Conservation (phyloP, 2,888 invertebrate genomes). For the Eristalis intricaria region DNA sequence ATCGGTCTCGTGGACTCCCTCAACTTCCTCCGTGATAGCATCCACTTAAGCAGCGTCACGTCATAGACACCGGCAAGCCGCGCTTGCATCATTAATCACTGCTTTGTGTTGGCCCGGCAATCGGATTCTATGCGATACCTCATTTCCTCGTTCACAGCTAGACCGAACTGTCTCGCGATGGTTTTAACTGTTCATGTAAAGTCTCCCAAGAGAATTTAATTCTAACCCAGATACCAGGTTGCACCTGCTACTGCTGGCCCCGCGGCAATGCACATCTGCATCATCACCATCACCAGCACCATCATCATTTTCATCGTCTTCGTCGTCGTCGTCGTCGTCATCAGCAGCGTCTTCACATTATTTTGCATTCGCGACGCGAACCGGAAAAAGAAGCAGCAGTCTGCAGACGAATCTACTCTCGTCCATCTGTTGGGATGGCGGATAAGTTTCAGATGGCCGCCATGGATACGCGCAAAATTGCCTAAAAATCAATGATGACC, state of each 20-base stretch:
- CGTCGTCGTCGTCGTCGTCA: not conserved
- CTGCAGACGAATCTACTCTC: constrained; percentile 7
- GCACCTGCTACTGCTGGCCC: constrained; percentile 39
- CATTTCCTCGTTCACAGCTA: not conserved
- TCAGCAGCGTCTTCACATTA: constrained; percentile 24
- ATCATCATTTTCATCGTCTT: too few relatives aligned
- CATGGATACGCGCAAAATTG: not conserved
- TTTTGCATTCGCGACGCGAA: constrained; percentile 32
- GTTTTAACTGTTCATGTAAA: constrained; percentile 38
- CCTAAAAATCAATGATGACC: not conserved
- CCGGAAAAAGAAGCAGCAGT: constrained; percentile 40
- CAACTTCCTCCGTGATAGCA: not conserved
- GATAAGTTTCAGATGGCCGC: constrained; percentile 14
- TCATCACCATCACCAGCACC: not conserved
- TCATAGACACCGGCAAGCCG: not conserved
- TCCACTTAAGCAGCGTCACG: not conserved
- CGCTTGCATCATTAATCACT: not conserved
- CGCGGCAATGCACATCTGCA: constrained; percentile 8
- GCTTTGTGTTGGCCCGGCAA: not conserved
- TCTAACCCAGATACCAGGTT: constrained; percentile 28
- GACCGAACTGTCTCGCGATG: constrained; percentile 7
- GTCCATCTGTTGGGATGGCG: constrained; percentile 19
- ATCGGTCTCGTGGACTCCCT: not conserved
- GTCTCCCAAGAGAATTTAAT: constrained; percentile 17
- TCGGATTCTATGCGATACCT: not conserved